Evolutionary conservation across 2,113 vertebrate species (phyloP).

Genomic region (Corydoras maculifer): DNA sequence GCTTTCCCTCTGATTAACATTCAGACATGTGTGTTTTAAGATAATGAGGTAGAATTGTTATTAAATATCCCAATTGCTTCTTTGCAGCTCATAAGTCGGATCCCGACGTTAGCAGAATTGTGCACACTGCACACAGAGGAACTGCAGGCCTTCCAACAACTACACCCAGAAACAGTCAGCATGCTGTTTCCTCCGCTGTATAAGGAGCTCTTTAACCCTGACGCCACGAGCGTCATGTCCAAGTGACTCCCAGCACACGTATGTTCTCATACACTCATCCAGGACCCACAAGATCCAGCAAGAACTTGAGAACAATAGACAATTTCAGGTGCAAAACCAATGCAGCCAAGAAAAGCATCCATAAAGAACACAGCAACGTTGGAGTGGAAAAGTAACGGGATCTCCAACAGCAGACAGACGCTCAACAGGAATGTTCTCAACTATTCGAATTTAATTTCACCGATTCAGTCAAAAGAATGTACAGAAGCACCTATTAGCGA

Average conservation of each 20-base stretch:
- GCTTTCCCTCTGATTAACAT: neutral
- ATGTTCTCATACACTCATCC: neutral
- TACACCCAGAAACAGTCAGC: slow-evolving; percentile 96
- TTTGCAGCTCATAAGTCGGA: slow-evolving; percentile 91
- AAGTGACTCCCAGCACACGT: slow-evolving; percentile 71
- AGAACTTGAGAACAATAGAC: too few species aligned
- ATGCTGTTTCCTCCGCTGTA: slow-evolving; percentile 96
- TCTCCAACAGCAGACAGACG: neutral
- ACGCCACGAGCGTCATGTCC: slow-evolving; percentile 83
- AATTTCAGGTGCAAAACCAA: too few species aligned
- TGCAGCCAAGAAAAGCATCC: too few species aligned
- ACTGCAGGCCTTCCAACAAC: slow-evolving; percentile 96
- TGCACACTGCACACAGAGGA: slow-evolving; percentile 98
- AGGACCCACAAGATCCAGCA: too few species aligned
- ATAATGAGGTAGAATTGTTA: neutral
- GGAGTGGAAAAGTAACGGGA: neutral
- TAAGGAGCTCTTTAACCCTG: slow-evolving; percentile 99
- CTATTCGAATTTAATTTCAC: slow-evolving; percentile 83
- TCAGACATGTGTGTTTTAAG: neutral
- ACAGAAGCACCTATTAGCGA: slow-evolving; percentile 82
- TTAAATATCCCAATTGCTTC: slow-evolving; percentile 35
- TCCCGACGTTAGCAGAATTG: slow-evolving; percentile 93
- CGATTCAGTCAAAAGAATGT: slow-evolving; percentile 99
- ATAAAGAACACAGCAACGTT: neutral
- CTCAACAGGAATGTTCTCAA: slow-evolving; percentile 89